These are phyloP conservation scores for Apocheima hispidaria DNA, from an alignment of 2,888 invertebrate species.

Conservation along the genomic window DNA sequence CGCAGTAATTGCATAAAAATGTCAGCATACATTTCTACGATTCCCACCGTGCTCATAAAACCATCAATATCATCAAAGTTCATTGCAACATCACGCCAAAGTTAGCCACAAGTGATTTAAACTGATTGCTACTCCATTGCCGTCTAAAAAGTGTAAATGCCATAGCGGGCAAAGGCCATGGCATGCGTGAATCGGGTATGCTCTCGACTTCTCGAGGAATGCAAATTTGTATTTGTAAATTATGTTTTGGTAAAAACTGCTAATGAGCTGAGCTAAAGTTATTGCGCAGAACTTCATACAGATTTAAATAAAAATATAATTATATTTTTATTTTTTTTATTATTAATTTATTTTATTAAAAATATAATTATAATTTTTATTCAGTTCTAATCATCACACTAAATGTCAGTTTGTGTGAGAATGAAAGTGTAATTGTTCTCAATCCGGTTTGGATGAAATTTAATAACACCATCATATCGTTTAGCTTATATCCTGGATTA, in stretches of 20 bases:
- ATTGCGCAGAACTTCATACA: too few species aligned
- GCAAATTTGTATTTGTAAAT: slow-evolving; percentile 13
- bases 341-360: too few species aligned
- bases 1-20: slow-evolving; percentile 19
- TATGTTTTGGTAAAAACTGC: slow-evolving; percentile 14
- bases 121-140: slow-evolving; percentile 40
- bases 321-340: too few species aligned
- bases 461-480: too few species aligned
- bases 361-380: too few species aligned
- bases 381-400: too few species aligned
- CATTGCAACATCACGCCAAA: slow-evolving; percentile 35
- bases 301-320: too few species aligned
- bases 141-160: slow-evolving; percentile 41
- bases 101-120: slow-evolving; percentile 41
- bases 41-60: slow-evolving; percentile 43
- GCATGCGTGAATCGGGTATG: slow-evolving; percentile 36
- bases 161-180: slow-evolving; percentile 33
- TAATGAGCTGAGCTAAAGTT: slow-evolving; percentile 3
- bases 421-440: too few species aligned
- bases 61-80: slow-evolving; percentile 37
- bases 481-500: too few species aligned
- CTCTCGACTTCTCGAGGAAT: slow-evolving; percentile 4
- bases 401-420: too few species aligned
- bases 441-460: too few species aligned
- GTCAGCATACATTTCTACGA: slow-evolving; percentile 15